Evolutionary conservation across 2,888 invertebrate species (phyloP).

Genomic region (Strigamia transsilvanica): DNA sequence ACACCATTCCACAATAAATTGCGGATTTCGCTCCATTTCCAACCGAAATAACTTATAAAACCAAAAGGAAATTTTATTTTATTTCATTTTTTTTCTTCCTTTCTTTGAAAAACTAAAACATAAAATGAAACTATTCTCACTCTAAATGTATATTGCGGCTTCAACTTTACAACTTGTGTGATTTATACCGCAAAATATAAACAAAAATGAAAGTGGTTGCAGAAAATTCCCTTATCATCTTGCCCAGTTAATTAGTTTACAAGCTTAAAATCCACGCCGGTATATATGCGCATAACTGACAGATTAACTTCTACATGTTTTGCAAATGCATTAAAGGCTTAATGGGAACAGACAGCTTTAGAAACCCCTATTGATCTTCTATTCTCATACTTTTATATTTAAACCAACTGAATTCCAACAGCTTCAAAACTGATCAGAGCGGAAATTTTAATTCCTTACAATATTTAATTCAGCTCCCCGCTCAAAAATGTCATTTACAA

Average conservation of each 20-base stretch:
- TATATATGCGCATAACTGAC: conserved; percentile 16
- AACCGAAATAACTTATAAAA: background rate
- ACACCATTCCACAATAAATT: conserved; percentile 19
- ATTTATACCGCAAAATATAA: background rate
- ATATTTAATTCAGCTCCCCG: too few relatives aligned
- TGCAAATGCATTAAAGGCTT: conserved; percentile 14
- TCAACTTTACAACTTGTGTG: background rate
- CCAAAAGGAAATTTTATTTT: background rate
- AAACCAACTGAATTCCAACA: background rate
- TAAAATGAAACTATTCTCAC: background rate
- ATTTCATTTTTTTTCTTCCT: background rate
- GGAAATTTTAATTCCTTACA: background rate
- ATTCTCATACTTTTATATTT: background rate
- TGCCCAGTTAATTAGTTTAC: conserved; percentile 14
- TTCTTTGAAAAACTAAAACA: background rate
- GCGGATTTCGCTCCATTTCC: conserved; percentile 13
- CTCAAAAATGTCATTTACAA: background rate
- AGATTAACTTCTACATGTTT: conserved; percentile 4
- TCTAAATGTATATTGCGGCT: background rate
- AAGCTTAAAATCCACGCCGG: background rate
- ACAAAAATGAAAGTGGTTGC: background rate
- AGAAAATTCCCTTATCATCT: background rate
- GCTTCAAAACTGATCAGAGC: background rate
- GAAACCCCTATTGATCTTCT: background rate
- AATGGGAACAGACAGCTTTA: conserved; percentile 15